Conservation (phyloP, 2,888 invertebrate species). For the Torymus texanus region DNA sequence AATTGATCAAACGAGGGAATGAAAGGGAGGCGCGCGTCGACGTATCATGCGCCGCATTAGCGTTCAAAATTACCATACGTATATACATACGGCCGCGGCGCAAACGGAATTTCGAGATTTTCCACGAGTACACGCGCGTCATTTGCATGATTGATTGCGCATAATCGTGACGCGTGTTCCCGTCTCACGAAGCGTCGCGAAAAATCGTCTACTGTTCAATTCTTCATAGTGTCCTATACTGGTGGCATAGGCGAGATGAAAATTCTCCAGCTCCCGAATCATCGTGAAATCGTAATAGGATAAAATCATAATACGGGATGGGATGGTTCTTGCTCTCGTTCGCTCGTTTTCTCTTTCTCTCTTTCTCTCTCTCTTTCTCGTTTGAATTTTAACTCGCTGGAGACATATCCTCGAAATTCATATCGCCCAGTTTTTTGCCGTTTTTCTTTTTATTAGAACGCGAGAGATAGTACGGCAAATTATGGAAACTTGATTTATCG, state of each 20-base stretch:
- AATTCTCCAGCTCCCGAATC: too few species aligned
- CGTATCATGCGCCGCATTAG: constrained; percentile 65
- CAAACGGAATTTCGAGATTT: constrained; percentile 68
- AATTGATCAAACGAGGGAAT: constrained; percentile 53
- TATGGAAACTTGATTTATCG: too few species aligned
- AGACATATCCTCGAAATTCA: too few species aligned
- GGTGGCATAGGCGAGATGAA: too few species aligned
- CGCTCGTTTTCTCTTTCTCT: background rate
- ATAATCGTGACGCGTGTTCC: constrained; percentile 46
- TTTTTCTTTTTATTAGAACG: background rate
- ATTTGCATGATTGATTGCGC: constrained; percentile 73
- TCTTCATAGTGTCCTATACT: too few species aligned
- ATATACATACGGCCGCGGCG: constrained; percentile 34
- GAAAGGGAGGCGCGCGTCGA: constrained; percentile 50
- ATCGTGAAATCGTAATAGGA: too few species aligned
- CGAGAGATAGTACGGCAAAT: too few species aligned
- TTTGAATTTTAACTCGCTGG: background rate
- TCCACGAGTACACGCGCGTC: constrained; percentile 60
- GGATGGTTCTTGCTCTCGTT: too few species aligned
- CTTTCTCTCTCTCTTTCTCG: background rate
- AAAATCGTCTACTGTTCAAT: too few species aligned
- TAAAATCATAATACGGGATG: too few species aligned
- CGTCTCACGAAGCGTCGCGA: background rate
- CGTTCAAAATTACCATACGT: constrained; percentile 66
- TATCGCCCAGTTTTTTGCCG: background rate